Evolutionary conservation across 1,140 invertebrate species (phyloP), one percentile per base, ranked within the genome.

Genomic region (Fopius arisanus): DNA sequence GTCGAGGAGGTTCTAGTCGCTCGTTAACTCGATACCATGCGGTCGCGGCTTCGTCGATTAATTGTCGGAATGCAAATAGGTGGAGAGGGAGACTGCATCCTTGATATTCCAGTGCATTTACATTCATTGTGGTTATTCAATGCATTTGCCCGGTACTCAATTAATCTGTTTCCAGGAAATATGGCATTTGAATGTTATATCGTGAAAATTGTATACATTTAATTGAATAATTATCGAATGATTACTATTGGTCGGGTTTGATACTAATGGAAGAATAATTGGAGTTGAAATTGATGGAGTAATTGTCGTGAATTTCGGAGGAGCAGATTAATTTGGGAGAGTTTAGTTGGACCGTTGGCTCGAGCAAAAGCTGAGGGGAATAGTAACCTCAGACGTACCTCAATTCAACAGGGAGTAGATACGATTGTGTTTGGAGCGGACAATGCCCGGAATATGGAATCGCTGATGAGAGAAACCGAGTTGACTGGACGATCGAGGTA

Each of bases 21-120:
- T 72, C 70, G 70, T 72, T 72, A 72, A 66, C 62, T 72, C 63
- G 29, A 72, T 72, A 70, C 67, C 40, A 68, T 43, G 59, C 5
- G 69, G n/a, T 66, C 14, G 40, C 23, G 29, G 63, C 23, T 54
- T 65, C 26, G 63, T 66, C 63, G 41, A 72, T 72, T 72, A 66
- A 72, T 72, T 51, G 63, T 72, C 12, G 54, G 21, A 71, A 71
- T 71, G 63, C 70, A 72, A 72, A 72, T 72, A 59, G 29, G 26
- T 67, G 43, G 65, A 28, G 62, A 7, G 1, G 9, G 33, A 37
- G 33, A 37, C 62, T 33, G 16, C 43, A 63, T 31, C 29, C 41
- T 72, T 26, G 41, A 72, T 72, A 72, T 54, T 29, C 37, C 16
- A 6, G 28, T 51, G 23, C 37, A 29, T 67, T 66, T 66, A 41